Conservation (phyloP, 2,797 vertebrate genomes). For the Lagorchestes hirsutus region DNA sequence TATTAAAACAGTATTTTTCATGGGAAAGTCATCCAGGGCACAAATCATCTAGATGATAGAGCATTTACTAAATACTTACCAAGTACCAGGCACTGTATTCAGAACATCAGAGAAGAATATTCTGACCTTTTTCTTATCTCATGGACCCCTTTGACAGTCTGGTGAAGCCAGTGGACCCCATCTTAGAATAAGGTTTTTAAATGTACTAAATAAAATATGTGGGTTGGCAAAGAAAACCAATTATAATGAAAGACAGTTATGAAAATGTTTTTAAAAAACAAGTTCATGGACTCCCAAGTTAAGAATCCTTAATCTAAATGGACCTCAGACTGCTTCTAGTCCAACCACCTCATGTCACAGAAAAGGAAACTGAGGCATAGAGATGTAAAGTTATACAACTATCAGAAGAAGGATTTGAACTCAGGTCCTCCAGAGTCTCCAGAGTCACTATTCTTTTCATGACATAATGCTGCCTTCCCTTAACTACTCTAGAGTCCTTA, state of each 20-base stretch:
- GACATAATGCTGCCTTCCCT: background rate
- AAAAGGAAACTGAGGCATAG: background rate
- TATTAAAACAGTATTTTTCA: background rate
- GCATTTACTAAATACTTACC: background rate
- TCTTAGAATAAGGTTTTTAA: background rate
- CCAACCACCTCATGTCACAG: too few species aligned
- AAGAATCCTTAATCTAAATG: background rate
- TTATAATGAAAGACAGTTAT: background rate
- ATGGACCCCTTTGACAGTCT: background rate
- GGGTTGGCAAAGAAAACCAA: background rate
- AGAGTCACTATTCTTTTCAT: background rate
- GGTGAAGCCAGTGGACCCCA: background rate
- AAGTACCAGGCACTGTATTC: background rate
- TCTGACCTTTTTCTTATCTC: background rate
- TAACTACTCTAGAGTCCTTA: background rate
- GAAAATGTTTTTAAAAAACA: background rate
- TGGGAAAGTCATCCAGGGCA: background rate
- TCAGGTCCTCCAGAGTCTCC: background rate
- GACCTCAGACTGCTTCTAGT: background rate
- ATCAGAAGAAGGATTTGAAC: background rate
- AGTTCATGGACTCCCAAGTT: background rate
- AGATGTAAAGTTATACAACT: background rate
- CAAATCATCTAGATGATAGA: background rate
- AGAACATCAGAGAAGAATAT: background rate
- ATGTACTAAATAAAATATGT: background rate